Base-by-base conservation (phyloP, 2,113 vertebrate species). In the Hippopotamus amphibius region DNA sequence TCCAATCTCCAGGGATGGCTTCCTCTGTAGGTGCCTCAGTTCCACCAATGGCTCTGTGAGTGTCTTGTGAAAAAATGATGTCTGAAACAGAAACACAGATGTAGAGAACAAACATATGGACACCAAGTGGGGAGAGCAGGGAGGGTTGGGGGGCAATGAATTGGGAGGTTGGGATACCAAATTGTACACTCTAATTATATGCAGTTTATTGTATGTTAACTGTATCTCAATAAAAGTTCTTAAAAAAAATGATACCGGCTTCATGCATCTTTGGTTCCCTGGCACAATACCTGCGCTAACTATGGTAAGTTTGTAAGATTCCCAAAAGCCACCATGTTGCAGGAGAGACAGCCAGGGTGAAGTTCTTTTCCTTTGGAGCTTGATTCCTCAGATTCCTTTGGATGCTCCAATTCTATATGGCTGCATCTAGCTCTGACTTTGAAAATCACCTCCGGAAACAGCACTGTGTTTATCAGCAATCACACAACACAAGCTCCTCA, bases 391-490 rank as follows among this genome's bases (percentile, higher is more conserved):
- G 46, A 50, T 74, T 94, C 76, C 63, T 94, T 50, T 85, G 65
- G 24, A 93, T 72, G 43, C 43, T 50, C 28, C 37, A 48, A 46
- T 57, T 80, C 63, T 55, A 91, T 68, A n/a, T 28, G 17, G 63
- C 46, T 61, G 69, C 46, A 13, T 28, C 80, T 22, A 37, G n/a
- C 50, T 90, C 46, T 95, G 80, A 85, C 93, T 96, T 95, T 95
- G 94, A 94, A 80, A 95, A 85, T 96, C 57, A 88, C 85, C 88
- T 96, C 95, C 53, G 79, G 76, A 55, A 91, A 57, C 57, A 72
- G 30, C n/a, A 46, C 15, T 2, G 6, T 83, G 53, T 87, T 96
- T 97, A 97, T 97, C 86, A 65, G 69, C 72, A 93, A 79, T 96
- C 71, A 53, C 16, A 33, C 16, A 72, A 55, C 48, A 17, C 21